Base-by-base conservation (phyloP, 2,888 invertebrate species). In the Heliconius erato region DNA sequence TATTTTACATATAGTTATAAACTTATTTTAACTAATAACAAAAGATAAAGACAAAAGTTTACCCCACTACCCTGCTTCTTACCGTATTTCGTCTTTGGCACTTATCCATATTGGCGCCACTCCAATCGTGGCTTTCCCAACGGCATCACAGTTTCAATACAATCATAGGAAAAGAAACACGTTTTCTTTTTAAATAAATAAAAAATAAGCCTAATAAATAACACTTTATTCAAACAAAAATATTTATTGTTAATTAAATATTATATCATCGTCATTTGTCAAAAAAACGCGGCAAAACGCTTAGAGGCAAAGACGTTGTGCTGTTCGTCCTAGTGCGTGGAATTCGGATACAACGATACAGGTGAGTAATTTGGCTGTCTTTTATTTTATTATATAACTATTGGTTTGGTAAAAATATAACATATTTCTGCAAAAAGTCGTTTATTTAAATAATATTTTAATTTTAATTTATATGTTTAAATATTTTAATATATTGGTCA, bases 21-120 rank as follows among this genome's bases (percentile, higher is more conserved):
- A n/a, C 9, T 26, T 9, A 12, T 65, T 65, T 12, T 5, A 16
- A 28, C 16, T 32, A 16, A 16, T 84, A 44, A 49, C 32, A 67
- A 44, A 54, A 54, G 79, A 87, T 23, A 63, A 12, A n/a, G 63
- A n/a, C 88, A 84, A 63, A 84, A 79, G 84, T 84, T 26, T 2
- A 77, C n/a, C 59, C 40, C 14, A 79, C 84, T 82, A 91, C 93
- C 92, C 89, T 88, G 87, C 59, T 81, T 83, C 82, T 86, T 89
- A 87, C 83, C 87, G 90, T 89, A 93, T 94, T 96, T 94, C 96
- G 96, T 96, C 94, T 91, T 96, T 97, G 96, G 96, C 96, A 87
- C 0, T 1, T 1, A 44, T 94, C 96, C 96, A 96, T 91, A 44
- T 95, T 96, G 96, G 96, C 92, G 80, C 81, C 9, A 76, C 84